phyloP scores from a whole-genome alignment of 2,797 vertebrate species.

The Halcyon smyrnensis region DNA sequence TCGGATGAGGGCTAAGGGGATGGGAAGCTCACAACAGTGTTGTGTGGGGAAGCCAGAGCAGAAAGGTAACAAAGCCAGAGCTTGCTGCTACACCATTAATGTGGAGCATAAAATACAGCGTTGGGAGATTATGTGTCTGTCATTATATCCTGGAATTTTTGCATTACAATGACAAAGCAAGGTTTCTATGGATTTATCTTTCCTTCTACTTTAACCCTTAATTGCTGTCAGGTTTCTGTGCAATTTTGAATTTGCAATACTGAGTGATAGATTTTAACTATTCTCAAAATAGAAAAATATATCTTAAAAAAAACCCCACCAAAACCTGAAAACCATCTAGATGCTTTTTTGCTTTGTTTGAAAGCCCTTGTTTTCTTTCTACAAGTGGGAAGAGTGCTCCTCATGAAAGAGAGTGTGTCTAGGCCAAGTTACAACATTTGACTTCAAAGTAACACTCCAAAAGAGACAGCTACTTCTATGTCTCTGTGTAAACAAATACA shows the following conservation, averaged over 20 bases:
- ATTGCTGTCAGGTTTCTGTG: not conserved
- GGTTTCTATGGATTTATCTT: not conserved
- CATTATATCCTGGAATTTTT: not conserved
- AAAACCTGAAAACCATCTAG: not conserved
- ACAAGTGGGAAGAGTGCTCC: not conserved
- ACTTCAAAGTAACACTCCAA: conserved; percentile 15
- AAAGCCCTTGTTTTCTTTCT: not conserved
- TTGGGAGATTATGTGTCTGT: not conserved
- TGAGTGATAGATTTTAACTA: not conserved
- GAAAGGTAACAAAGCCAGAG: not conserved
- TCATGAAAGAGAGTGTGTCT: not conserved
- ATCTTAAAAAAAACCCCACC: not conserved
- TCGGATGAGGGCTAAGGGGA: not conserved
- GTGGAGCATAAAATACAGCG: not conserved
- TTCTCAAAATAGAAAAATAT: not conserved
- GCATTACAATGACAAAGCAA: not conserved
- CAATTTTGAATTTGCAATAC: not conserved
- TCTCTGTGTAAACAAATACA: conserved; percentile 29
- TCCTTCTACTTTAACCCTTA: not conserved
- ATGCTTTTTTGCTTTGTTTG: not conserved
- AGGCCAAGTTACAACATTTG: conserved; percentile 18
- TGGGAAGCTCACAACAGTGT: not conserved
- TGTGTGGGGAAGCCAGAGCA: not conserved
- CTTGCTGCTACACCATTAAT: not conserved
- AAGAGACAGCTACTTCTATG: not conserved